phyloP scores from a whole-genome alignment of 2,888 invertebrate species.

The Leptinotarsa juncta region DNA sequence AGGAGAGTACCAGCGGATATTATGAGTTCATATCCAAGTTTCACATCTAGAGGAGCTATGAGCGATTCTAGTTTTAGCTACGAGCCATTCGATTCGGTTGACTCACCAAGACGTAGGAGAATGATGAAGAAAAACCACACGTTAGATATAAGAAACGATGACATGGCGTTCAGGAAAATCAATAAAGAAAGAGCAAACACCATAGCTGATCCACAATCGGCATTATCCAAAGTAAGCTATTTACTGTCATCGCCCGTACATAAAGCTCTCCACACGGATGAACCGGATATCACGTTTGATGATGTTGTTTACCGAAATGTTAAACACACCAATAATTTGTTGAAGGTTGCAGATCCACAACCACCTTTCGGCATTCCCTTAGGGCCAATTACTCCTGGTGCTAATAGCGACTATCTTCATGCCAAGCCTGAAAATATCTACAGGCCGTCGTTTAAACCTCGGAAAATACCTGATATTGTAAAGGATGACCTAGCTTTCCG shows the following conservation, averaged over 20 bases:
- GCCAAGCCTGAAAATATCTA: slow-evolving; percentile 73
- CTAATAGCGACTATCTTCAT: slow-evolving; percentile 87
- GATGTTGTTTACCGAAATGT: slow-evolving; percentile 87
- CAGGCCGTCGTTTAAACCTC: slow-evolving; percentile 72
- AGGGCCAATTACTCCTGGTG: slow-evolving; percentile 83
- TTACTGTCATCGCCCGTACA: slow-evolving; percentile 78
- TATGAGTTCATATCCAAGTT: slow-evolving; percentile 51
- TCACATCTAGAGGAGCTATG: slow-evolving; percentile 58
- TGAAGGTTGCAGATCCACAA: slow-evolving; percentile 82
- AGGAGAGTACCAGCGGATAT: slow-evolving; percentile 54
- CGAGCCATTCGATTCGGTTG: slow-evolving; percentile 60
- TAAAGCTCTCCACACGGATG: slow-evolving; percentile 67
- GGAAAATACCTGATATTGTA: slow-evolving; percentile 83
- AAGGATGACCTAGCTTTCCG: slow-evolving; percentile 90
- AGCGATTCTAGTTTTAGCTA: slow-evolving; percentile 65
- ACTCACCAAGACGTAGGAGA: slow-evolving; percentile 58
- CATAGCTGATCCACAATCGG: slow-evolving; percentile 66
- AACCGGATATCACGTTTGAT: slow-evolving; percentile 85
- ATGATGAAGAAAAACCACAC: slow-evolving; percentile 65
- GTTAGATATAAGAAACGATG: slow-evolving; percentile 78
- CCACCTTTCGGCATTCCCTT: slow-evolving; percentile 92
- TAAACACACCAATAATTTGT: slow-evolving; percentile 79
- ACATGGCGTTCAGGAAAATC: slow-evolving; percentile 83
- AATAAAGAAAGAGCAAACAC: slow-evolving; percentile 71
- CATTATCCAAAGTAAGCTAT: slow-evolving; percentile 73